These are phyloP conservation scores for Scylla paramamosain DNA, from an alignment of 1,140 invertebrate species.

Conservation along the genomic window DNA sequence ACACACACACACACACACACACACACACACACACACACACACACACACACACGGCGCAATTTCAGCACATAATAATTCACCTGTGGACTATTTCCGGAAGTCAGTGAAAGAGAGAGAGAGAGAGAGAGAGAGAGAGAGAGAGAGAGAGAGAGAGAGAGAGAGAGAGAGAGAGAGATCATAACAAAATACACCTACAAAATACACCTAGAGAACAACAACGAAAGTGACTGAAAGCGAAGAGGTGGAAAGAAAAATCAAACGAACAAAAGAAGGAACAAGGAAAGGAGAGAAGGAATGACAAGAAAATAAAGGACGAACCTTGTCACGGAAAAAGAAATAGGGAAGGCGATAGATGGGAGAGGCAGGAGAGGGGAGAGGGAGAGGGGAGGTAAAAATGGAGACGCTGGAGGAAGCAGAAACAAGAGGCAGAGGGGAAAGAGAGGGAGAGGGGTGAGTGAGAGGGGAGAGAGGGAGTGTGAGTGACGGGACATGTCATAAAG, in stretches of 20 bases:
- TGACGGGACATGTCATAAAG: background rate
- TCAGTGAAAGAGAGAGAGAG: background rate
- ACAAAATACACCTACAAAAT: background rate
- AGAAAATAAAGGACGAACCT: background rate
- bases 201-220: background rate
- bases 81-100: background rate
- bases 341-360: background rate
- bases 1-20: no score
- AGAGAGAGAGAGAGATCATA: conserved; percentile 5
- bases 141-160: conserved; percentile 13
- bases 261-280: background rate
- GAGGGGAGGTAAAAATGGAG: background rate
- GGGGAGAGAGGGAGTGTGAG: background rate
- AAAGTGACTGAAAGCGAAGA: background rate
- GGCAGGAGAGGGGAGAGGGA: background rate
- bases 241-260: background rate
- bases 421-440: background rate
- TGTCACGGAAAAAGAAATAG: background rate
- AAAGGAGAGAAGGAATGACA: background rate
- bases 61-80: background rate
- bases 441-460: background rate
- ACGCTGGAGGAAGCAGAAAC: background rate
- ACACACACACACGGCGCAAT: background rate
- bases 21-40: no score
- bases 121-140: conserved; percentile 51